A percentile compares a stretch with the other conserved stretches of the same genome.
These are phyloP conservation scores for Drosophila bocqueti DNA, from an alignment of 1,140 invertebrate species.

Conservation along the genomic window DNA sequence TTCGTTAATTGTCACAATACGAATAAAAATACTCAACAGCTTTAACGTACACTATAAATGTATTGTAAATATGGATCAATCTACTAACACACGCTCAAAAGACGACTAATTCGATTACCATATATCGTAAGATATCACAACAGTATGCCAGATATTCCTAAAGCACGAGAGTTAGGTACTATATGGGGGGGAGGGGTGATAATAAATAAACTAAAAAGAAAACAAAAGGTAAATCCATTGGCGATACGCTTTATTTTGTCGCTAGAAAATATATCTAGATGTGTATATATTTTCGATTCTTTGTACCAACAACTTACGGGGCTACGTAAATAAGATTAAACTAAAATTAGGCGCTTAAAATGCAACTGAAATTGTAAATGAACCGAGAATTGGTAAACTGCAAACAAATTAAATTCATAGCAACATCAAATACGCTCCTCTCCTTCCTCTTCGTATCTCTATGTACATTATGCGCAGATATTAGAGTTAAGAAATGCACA, in stretches of 20 bases:
- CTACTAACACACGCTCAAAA: constrained; percentile 61
- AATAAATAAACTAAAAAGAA: constrained; percentile 30
- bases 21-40: constrained; percentile 77
- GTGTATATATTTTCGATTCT: constrained; percentile 70
- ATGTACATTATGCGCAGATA: constrained; percentile 54
- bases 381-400: constrained; percentile 42
- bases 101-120: constrained; percentile 54
- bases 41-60: constrained; percentile 71
- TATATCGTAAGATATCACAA: constrained; percentile 76
- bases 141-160: constrained; percentile 73
- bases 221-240: constrained; percentile 59
- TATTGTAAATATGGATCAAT: constrained; percentile 61
- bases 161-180: constrained; percentile 69
- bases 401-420: constrained; percentile 58
- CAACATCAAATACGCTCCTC: constrained; percentile 62
- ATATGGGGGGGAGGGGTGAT: constrained; percentile 14
- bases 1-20: constrained; percentile 76
- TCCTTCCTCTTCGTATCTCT: constrained; percentile 44
- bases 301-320: constrained; percentile 78
- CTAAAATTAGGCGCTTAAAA: constrained; percentile 66
- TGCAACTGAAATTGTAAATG: constrained; percentile 63
- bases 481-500: constrained; percentile 71
- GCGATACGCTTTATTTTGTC: constrained; percentile 75
- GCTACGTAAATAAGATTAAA: constrained; percentile 70
- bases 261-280: constrained; percentile 59